phyloP scores from a whole-genome alignment of 2,113 vertebrate species.

The Genyomyrus donnyi region DNA sequence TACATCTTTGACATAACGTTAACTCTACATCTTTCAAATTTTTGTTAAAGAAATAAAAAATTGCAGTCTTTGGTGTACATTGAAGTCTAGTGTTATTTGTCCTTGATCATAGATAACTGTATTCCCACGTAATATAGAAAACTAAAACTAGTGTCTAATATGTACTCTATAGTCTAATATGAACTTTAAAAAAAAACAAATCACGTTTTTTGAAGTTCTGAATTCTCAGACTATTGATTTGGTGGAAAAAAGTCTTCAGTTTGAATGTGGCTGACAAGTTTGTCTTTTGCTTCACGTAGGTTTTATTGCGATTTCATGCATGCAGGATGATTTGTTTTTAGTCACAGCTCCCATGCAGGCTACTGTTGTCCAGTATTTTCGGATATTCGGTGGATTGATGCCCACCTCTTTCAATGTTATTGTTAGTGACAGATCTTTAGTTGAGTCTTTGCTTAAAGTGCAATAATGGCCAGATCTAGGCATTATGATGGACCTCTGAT shows the following conservation, averaged over 20 bases:
- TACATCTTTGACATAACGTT: neutral
- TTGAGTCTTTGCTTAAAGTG: neutral
- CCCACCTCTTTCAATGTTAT: neutral
- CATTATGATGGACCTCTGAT: neutral
- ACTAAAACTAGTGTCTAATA: neutral
- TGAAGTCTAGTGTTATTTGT: neutral
- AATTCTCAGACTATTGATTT: neutral
- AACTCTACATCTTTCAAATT: neutral
- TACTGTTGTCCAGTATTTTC: neutral
- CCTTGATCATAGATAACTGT: neutral
- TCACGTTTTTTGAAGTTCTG: neutral
- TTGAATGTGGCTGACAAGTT: neutral
- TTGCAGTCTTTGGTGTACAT: neutral
- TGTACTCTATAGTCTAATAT: neutral
- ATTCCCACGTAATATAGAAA: neutral
- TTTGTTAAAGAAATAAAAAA: neutral
- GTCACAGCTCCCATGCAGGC: neutral
- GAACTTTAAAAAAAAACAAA: neutral
- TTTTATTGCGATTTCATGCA: neutral
- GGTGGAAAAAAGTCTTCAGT: neutral
- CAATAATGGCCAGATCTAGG: neutral
- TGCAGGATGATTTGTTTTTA: neutral
- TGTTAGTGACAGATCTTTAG: neutral
- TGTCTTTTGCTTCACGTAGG: neutral
- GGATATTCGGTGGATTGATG: neutral